phyloP scores from a whole-genome alignment of 2,113 vertebrate species.

The Prochilodus magdalenae region DNA sequence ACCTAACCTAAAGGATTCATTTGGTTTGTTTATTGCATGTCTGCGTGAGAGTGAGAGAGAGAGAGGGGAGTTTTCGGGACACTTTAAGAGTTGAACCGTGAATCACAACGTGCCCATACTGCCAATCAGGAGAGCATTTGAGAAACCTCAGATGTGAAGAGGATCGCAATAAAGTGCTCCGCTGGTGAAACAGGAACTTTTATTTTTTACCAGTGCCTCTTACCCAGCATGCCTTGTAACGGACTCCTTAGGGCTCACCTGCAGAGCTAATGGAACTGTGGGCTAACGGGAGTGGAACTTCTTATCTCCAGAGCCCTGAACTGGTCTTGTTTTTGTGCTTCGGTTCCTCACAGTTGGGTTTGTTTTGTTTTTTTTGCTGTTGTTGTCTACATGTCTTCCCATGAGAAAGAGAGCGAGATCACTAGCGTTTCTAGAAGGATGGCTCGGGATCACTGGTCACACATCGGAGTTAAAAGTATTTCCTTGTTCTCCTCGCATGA shows the following conservation, averaged over 20 bases:
- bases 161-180: conserved; percentile 53
- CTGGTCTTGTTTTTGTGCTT: conserved; percentile 46
- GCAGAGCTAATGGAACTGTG: conserved; percentile 51
- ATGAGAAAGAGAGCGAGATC: conserved; percentile 17
- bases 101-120: conserved; percentile 8
- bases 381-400: conserved; percentile 50
- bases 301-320: conserved; percentile 36
- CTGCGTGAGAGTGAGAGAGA: conserved; percentile 68
- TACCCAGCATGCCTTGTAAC: conserved; percentile 66
- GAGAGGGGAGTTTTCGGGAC: conserved; percentile 60
- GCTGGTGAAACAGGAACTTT: conserved; percentile 61
- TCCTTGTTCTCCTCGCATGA: conserved; percentile 33
- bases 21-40: conserved; percentile 76
- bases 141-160: conserved; percentile 48
- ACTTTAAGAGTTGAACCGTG: conserved; percentile 52
- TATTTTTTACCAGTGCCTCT: conserved; percentile 51
- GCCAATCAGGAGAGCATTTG: conserved; percentile 21
- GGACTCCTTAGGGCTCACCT: conserved; percentile 67
- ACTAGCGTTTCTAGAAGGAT: conserved; percentile 9
- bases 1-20: conserved; percentile 75
- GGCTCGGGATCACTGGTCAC: conserved; percentile 40
- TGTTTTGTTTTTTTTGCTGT: neutral
- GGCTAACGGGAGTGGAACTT: conserved; percentile 26
- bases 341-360: conserved; percentile 14
- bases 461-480: conserved; percentile 20